A percentile compares a stretch with the other conserved stretches of the same genome.
Conservation (phyloP, 2,888 invertebrate genomes). For the Gastracanthus pulcherrimus region DNA sequence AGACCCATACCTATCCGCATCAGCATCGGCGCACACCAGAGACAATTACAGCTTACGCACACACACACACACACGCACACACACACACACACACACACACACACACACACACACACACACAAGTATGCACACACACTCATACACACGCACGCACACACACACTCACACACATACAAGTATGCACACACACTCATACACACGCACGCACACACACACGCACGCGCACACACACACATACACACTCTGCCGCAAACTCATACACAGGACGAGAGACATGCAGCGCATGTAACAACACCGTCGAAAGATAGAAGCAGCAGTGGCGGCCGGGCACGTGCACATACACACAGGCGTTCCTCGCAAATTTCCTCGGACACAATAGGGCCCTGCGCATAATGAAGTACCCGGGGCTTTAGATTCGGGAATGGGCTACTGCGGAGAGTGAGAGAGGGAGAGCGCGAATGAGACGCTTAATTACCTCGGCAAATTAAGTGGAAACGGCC, state of each 20-base stretch:
- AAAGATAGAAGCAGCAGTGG: background rate
- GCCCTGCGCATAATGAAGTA: constrained; percentile 71
- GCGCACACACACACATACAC: background rate
- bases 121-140: background rate
- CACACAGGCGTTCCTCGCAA: constrained; percentile 61
- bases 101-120: too few species aligned
- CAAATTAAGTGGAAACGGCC: constrained; percentile 76
- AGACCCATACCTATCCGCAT: too few species aligned
- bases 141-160: background rate
- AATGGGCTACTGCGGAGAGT: constrained; percentile 65
- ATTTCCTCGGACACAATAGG: constrained; percentile 70
- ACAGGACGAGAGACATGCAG: too few species aligned
- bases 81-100: too few species aligned
- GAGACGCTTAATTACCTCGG: constrained; percentile 74
- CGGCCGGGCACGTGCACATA: background rate
- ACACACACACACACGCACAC: background rate
- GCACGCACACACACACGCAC: background rate
- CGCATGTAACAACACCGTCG: too few species aligned
- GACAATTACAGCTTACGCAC: background rate
- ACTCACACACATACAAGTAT: too few species aligned
- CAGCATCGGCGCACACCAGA: background rate
- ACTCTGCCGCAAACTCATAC: too few species aligned
- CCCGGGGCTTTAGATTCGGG: constrained; percentile 63
- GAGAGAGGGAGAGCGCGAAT: constrained; percentile 65
- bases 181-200: background rate